Evolutionary conservation across 2,888 invertebrate species (phyloP), one percentile per base, ranked within the genome.

Genomic region (Drosophila conformis): DNA sequence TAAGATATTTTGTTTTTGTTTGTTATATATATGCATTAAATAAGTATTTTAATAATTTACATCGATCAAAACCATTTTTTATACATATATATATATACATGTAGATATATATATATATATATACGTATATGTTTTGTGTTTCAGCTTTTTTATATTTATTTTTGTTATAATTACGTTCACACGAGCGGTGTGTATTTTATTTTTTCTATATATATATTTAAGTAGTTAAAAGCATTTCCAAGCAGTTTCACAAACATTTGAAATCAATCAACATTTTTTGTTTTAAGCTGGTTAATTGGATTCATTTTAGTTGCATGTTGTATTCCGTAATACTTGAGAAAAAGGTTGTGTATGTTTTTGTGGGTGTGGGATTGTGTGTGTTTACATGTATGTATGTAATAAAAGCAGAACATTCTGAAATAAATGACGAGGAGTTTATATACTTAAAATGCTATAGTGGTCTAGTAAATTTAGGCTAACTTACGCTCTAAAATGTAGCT

Each of bases 31-130:
- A 72, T 85, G 86, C 70, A 76, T 88, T 82, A 82, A 88, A 85
- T 88, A 85, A 74, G 82, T 90, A 88, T 76, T 82, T 83, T 61
- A 83, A 89, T 89, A 90, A 83, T 85, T 90, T 84, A 84, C 84
- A 84, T 90, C 78, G 78, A 89, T 80, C 87, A 87, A 90, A 80
- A 71, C 82, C 57, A 60, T 73, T 71, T 68, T 67, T 67, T 79
- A 67, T 63, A 61, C 63, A 56, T 77, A 65, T 74, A 76, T 69
- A 56, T 73, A 69, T 35, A 35, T 15, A 21, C 1, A 21, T 21
- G 15, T 36, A 46, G 25, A 25, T 15, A 13, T 42, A 21, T 40
- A n/a, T n/a, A n/a, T n/a, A 18, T 21, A 18, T 21, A 46, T 46
- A 21, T 64, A 51, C 74, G 78, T 72, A 59, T 76, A 70, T 54